These are phyloP conservation scores for Folsomia candida DNA, from an alignment of 2,888 invertebrate genomes.

Conservation along the genomic window DNA sequence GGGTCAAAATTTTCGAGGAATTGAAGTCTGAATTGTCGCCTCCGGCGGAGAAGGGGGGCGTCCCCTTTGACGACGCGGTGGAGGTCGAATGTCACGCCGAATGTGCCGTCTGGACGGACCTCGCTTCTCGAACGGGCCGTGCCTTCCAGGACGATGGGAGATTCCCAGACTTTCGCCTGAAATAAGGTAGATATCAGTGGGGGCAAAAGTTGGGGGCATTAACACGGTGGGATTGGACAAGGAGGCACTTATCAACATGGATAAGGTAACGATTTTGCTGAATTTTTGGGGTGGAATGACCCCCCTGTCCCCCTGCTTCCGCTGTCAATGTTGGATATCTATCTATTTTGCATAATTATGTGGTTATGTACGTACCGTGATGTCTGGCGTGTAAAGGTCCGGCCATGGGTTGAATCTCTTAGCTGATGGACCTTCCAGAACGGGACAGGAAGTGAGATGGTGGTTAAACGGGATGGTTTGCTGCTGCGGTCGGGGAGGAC, in stretches of 20 bases:
- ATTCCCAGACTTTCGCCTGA: slow-evolving; percentile 49
- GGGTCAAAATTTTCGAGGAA: slow-evolving; percentile 47
- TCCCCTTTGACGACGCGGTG: slow-evolving; percentile 49
- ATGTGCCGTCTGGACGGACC: slow-evolving; percentile 48
- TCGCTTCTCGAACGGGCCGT: slow-evolving; percentile 50
- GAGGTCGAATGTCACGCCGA: slow-evolving; percentile 50
- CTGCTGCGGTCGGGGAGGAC: slow-evolving; percentile 30
- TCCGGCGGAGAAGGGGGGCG: slow-evolving; percentile 45
- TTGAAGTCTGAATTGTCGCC: slow-evolving; percentile 51
- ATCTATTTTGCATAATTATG: too few species aligned
- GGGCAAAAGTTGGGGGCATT: too few species aligned
- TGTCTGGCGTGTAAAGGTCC: slow-evolving; percentile 37
- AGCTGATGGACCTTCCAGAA: slow-evolving; percentile 42
- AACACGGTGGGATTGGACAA: too few species aligned
- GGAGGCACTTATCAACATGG: too few species aligned
- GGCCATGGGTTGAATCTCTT: slow-evolving; percentile 39
- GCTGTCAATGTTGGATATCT: too few species aligned
- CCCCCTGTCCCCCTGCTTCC: too few species aligned
- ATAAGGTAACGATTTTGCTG: too few species aligned
- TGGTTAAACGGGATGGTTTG: background rate
- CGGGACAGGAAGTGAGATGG: slow-evolving; percentile 36
- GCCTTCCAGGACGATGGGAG: slow-evolving; percentile 48
- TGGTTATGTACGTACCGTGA: too few species aligned
- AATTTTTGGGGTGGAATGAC: too few species aligned
- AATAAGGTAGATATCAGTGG: slow-evolving; percentile 49